These are phyloP conservation scores for Sebastolobus alascanus DNA, from an alignment of 2,797 vertebrate species.

Conservation along the genomic window DNA sequence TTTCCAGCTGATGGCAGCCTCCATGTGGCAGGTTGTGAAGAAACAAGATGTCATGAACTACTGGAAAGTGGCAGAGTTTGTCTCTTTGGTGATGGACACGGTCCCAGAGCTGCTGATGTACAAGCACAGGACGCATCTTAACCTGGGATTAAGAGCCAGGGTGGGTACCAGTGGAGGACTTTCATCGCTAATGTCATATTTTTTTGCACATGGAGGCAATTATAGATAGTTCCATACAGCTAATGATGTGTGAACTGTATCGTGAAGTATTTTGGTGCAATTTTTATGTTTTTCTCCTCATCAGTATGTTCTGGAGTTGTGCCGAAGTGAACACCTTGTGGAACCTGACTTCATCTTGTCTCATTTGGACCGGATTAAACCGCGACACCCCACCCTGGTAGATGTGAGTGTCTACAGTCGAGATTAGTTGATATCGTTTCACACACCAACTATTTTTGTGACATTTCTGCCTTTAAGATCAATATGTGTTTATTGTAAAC, in stretches of 20 bases:
- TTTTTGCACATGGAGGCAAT: background rate
- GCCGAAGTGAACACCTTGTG: slow-evolving; percentile 46
- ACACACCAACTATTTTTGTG: too few relatives aligned
- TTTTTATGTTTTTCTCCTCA: background rate
- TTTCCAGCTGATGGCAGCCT: slow-evolving; percentile 85
- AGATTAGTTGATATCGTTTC: background rate
- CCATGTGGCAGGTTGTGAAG: slow-evolving; percentile 85
- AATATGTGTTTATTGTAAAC: background rate
- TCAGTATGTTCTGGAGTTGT: slow-evolving; percentile 81
- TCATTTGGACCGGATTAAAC: slow-evolving; percentile 67
- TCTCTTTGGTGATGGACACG: slow-evolving; percentile 77
- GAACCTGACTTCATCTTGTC: slow-evolving; percentile 58
- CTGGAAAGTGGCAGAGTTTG: slow-evolving; percentile 85
- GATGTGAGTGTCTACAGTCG: slow-evolving; percentile 24
- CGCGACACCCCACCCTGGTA: background rate
- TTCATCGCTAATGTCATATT: background rate
- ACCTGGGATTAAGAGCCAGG: slow-evolving; percentile 87
- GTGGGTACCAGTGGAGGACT: slow-evolving; percentile 62
- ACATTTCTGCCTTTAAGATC: background rate
- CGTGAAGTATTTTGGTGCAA: background rate
- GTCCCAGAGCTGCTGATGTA: slow-evolving; percentile 85
- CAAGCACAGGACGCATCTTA: slow-evolving; percentile 85
- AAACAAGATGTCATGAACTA: slow-evolving; percentile 77
- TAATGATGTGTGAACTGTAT: background rate
- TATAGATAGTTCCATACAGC: background rate